phyloP scores from a whole-genome alignment of 2,888 invertebrate species.

The Mimas tiliae region DNA sequence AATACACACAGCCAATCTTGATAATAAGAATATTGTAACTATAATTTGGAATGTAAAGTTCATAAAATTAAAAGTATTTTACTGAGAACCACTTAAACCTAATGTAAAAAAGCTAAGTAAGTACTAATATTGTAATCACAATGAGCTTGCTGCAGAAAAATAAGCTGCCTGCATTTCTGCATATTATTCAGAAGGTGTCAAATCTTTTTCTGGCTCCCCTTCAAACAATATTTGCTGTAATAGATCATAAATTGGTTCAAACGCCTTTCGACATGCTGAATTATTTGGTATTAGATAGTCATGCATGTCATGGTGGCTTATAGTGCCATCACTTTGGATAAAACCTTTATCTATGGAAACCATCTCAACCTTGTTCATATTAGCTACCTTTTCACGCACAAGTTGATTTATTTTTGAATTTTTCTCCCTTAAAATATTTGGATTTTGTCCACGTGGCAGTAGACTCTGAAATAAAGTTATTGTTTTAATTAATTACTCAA shows the following conservation, averaged over 20 bases:
- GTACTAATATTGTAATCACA: conserved; percentile 79
- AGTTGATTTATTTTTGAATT: conserved; percentile 90
- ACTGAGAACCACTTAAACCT: conserved; percentile 61
- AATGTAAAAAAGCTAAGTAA: conserved; percentile 80
- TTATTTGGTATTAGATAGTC: conserved; percentile 95
- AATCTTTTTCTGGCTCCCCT: conserved; percentile 89
- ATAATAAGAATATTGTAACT: conserved; percentile 44
- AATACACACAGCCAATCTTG: conserved; percentile 70
- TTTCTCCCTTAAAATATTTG: conserved; percentile 92
- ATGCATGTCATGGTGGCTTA: conserved; percentile 95
- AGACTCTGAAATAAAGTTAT: conserved; percentile 87
- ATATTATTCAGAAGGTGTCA: conserved; percentile 88
- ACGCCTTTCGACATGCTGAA: conserved; percentile 93
- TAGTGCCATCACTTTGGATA: conserved; percentile 90
- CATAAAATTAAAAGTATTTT: conserved; percentile 56
- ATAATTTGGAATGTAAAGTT: conserved; percentile 79
- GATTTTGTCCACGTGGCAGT: conserved; percentile 94
- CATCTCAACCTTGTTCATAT: conserved; percentile 89
- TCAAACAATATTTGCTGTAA: conserved; percentile 90
- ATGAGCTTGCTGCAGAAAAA: conserved; percentile 72
- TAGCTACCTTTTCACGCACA: conserved; percentile 86
- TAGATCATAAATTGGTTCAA: conserved; percentile 93
- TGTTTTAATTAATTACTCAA: conserved; percentile 25
- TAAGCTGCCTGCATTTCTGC: conserved; percentile 54
- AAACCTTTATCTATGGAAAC: conserved; percentile 92